A percentile compares a stretch with the other conserved stretches of the same genome.
phyloP scores from a whole-genome alignment of 2,888 invertebrate genomes.

The Catocala sponsa region DNA sequence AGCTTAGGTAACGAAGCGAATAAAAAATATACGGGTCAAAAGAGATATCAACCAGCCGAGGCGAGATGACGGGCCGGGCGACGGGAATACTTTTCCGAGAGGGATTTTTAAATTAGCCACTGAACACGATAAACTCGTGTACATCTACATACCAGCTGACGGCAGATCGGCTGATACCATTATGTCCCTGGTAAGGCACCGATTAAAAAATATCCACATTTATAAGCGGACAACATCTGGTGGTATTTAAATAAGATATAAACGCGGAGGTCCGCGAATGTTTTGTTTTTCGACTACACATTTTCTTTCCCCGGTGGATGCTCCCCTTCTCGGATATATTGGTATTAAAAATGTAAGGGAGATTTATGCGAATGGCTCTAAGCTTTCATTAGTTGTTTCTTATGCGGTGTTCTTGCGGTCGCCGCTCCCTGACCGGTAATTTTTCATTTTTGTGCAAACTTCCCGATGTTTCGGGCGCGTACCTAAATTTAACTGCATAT shows the following conservation, averaged over 20 bases:
- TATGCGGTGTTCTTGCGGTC: slow-evolving; percentile 85
- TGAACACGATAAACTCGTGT: slow-evolving; percentile 79
- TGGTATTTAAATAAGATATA: slow-evolving; percentile 87
- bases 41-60: slow-evolving; percentile 80
- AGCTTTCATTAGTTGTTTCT: slow-evolving; percentile 88
- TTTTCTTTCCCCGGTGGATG: slow-evolving; percentile 74
- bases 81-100: slow-evolving; percentile 65
- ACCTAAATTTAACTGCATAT: slow-evolving; percentile 86
- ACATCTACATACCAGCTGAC: slow-evolving; percentile 86
- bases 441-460: slow-evolving; percentile 86
- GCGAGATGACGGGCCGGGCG: slow-evolving; percentile 68
- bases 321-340: slow-evolving; percentile 86
- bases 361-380: slow-evolving; percentile 88
- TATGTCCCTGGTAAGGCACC: slow-evolving; percentile 86
- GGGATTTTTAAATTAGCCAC: slow-evolving; percentile 84
- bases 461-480: slow-evolving; percentile 76
- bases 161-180: slow-evolving; percentile 86
- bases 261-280: slow-evolving; percentile 82
- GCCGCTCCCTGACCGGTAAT: slow-evolving; percentile 87
- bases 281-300: slow-evolving; percentile 78
- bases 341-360: slow-evolving; percentile 88
- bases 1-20: slow-evolving; percentile 85
- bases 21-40: slow-evolving; percentile 83
- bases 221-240: slow-evolving; percentile 85
- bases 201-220: slow-evolving; percentile 85